These are phyloP conservation scores for Pelecanus crispus DNA, from an alignment of 2,113 vertebrate species.

Conservation along the genomic window DNA sequence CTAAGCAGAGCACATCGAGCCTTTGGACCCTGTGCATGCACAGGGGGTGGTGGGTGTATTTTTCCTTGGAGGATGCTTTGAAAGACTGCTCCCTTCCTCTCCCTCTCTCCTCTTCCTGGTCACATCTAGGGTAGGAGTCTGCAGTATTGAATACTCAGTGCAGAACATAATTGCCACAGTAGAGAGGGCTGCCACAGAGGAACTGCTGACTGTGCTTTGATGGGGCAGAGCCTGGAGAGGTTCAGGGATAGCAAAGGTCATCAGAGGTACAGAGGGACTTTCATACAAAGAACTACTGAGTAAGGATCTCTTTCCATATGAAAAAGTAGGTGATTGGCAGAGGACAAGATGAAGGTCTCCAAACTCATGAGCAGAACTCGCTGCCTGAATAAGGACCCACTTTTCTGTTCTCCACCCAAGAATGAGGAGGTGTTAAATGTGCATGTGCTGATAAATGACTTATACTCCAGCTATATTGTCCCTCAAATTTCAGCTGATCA, in stretches of 20 bases:
- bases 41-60: accelerated
- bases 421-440: neutral
- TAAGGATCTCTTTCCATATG: neutral
- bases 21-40: neutral
- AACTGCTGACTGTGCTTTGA: neutral
- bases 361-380: neutral
- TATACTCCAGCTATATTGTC: neutral
- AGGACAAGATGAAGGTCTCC: neutral
- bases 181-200: neutral
- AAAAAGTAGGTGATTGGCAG: neutral
- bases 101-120: neutral
- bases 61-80: neutral
- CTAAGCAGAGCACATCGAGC: neutral
- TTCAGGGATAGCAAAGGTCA: neutral
- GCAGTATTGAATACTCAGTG: neutral
- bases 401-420: neutral
- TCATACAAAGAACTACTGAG: neutral
- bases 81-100: neutral
- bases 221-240: neutral
- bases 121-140: neutral
- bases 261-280: neutral
- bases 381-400: neutral
- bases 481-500: neutral
- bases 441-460: neutral
- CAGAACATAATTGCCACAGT: neutral